These are phyloP conservation scores for Caradrina kadenii DNA, from an alignment of 2,888 invertebrate species.

Conservation along the genomic window DNA sequence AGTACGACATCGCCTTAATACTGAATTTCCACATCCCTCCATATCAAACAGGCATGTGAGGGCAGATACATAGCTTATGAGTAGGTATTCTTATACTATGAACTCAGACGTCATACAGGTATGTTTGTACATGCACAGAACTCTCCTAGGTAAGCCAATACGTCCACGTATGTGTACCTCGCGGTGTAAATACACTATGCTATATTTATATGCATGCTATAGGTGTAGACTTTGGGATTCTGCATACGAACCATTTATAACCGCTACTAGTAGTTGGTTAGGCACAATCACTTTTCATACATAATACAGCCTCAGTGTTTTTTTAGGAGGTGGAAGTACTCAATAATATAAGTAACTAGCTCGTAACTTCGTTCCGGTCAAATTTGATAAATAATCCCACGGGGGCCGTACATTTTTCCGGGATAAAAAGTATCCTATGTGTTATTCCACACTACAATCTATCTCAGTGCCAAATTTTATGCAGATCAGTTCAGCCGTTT, in stretches of 20 bases:
- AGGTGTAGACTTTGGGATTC: not conserved
- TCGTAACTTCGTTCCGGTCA: too few species aligned
- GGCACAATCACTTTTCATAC: not conserved
- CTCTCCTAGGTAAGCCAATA: conserved; percentile 44
- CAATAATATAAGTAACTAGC: too few species aligned
- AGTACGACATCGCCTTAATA: too few species aligned
- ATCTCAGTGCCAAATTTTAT: too few species aligned
- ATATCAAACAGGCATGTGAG: too few species aligned
- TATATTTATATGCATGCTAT: not conserved
- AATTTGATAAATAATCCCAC: too few species aligned
- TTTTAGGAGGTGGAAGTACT: not conserved
- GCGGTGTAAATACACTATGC: conserved; percentile 23
- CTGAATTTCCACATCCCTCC: too few species aligned
- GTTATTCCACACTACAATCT: too few species aligned
- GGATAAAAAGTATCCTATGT: too few species aligned
- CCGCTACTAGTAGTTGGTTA: not conserved
- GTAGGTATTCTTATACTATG: not conserved
- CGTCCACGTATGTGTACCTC: conserved; percentile 31
- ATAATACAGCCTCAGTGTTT: not conserved
- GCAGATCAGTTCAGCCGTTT: too few species aligned
- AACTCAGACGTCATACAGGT: conserved; percentile 12
- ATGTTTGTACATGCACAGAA: conserved; percentile 11
- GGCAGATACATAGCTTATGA: not conserved
- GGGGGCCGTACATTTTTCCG: too few species aligned
- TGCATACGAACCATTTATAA: conserved; percentile 11